Percentiles rank a stretch among this genome's conserved stretches.
Conservation (phyloP, 2,797 vertebrate species). For the Lepus oiostolus region DNA sequence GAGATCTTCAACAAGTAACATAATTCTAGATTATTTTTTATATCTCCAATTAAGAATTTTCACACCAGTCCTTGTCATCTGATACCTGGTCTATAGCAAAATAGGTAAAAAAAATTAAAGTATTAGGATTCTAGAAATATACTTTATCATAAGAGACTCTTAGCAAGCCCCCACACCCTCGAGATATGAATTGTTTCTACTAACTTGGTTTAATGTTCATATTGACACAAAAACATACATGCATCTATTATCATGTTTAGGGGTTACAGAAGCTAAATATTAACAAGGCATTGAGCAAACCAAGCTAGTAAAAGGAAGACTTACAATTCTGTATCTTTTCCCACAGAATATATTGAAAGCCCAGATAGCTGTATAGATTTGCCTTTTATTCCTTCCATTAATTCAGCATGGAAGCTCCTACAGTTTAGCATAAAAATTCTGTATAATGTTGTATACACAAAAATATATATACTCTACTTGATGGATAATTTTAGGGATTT, state of each 20-base stretch:
- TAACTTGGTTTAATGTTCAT: constrained; percentile 6
- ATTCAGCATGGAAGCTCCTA: neutral
- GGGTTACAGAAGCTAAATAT: constrained; percentile 23
- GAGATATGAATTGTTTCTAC: neutral
- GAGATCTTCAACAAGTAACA: neutral
- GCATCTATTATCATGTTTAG: neutral
- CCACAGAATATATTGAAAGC: constrained; percentile 16
- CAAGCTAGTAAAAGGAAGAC: constrained; percentile 21
- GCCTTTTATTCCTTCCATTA: constrained; percentile 57
- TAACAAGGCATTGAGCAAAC: neutral
- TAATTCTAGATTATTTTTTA: neutral
- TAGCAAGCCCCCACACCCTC: neutral
- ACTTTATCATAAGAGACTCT: neutral
- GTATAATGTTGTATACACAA: constrained; percentile 41
- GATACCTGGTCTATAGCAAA: neutral
- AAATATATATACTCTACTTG: constrained; percentile 18
- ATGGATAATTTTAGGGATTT: constrained; percentile 62
- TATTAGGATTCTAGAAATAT: constrained; percentile 32
- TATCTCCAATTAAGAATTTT: neutral
- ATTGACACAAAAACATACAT: neutral
- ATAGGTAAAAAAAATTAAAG: neutral
- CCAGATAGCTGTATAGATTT: neutral
- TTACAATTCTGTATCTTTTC: constrained; percentile 23
- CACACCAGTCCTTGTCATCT: neutral
- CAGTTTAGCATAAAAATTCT: constrained; percentile 62